Evolutionary conservation across 1,140 invertebrate species (phyloP).

Genomic region (Ceratina japonica): DNA sequence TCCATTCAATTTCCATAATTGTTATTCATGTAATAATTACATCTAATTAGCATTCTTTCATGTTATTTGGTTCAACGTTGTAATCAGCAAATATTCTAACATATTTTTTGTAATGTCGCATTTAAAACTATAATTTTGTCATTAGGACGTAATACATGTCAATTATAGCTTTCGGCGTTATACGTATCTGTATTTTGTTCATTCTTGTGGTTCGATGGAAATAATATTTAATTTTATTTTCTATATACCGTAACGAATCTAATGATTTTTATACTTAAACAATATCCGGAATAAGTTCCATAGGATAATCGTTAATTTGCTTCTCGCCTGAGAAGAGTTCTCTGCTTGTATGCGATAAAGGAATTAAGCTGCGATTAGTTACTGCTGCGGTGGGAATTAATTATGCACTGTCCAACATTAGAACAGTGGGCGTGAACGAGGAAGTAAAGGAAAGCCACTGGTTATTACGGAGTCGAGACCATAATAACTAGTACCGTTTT

Average conservation of each 20-base stretch:
- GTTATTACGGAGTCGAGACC: constrained; percentile 41
- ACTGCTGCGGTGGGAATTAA: constrained; percentile 50
- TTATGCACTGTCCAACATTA: constrained; percentile 40
- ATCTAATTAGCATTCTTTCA: too few species aligned
- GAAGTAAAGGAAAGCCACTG: constrained; percentile 53
- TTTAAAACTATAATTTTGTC: constrained; percentile 33
- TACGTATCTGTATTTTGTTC: constrained; percentile 15
- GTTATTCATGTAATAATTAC: too few species aligned
- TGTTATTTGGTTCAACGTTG: too few species aligned
- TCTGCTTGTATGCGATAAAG: too few species aligned
- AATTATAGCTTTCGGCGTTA: constrained; percentile 40
- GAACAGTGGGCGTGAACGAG: constrained; percentile 55
- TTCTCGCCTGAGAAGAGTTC: constrained; percentile 2
- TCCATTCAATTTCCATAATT: too few species aligned
- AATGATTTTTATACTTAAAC: not conserved
- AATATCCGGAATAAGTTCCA: not conserved
- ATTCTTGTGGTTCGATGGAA: not conserved
- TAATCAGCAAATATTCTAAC: too few species aligned
- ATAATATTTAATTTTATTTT: not conserved
- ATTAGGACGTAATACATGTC: not conserved
- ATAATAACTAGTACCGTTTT: constrained; percentile 40
- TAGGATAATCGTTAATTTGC: not conserved
- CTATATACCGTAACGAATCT: too few species aligned
- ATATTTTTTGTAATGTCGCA: too few species aligned
- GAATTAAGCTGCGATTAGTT: constrained; percentile 40